A percentile compares a stretch with the other conserved stretches of the same genome.
phyloP scores from a whole-genome alignment of 1,140 invertebrate species.

The Lordiphosa mommai region DNA sequence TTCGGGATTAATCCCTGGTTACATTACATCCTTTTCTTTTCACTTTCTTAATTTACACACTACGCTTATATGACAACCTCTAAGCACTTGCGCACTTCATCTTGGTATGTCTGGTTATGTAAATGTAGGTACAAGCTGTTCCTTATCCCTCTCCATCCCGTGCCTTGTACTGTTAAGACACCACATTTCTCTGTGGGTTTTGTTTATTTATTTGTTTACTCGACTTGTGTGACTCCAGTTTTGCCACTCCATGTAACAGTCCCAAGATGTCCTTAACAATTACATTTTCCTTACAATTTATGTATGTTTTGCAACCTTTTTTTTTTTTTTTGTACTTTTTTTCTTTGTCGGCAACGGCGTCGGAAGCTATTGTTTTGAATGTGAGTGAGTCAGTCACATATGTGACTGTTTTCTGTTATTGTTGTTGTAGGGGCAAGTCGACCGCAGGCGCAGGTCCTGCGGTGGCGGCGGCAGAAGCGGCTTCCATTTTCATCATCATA shows the following conservation, averaged over 20 bases:
- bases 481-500: constrained; percentile 74
- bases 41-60: no score
- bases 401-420: constrained; percentile 13
- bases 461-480: constrained; percentile 29
- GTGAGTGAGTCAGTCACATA: constrained; percentile 35
- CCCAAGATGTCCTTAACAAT: constrained; percentile 64
- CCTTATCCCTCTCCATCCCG: no score
- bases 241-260: constrained; percentile 8
- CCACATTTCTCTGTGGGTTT: constrained; percentile 7
- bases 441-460: constrained; percentile 56
- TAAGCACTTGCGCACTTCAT: no score
- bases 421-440: constrained; percentile 12
- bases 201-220: constrained; percentile 52
- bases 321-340: constrained; percentile 5
- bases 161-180: no score
- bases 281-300: constrained; percentile 64
- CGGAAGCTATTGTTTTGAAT: constrained; percentile 62
- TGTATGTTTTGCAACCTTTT: constrained; percentile 59
- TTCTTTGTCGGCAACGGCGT: constrained; percentile 1
- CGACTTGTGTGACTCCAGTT: constrained; percentile 17
- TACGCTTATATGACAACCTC: no score
- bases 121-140: no score
- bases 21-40: no score
- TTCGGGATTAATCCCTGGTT: no score
- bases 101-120: no score